Base-by-base conservation (phyloP, 2,113 vertebrate species). In the Oncorhynchus clarkii region DNA sequence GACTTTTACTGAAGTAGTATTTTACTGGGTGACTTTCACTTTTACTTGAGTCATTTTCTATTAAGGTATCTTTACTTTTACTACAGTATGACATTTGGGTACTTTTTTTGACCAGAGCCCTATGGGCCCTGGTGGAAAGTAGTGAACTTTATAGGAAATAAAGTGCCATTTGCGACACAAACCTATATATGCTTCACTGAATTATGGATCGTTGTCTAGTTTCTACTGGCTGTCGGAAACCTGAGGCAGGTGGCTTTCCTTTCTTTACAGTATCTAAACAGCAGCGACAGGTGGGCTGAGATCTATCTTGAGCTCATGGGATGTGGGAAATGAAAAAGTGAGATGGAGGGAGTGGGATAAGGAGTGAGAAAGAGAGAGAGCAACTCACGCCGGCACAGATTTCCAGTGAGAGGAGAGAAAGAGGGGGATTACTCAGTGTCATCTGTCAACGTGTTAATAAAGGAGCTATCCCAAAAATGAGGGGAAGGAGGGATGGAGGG, bases 401-500 rank as follows among this genome's bases (percentile, higher is more conserved):
- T 31, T 70, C 39, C 60, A 45, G 7, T 45, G 8, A 45, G 39
- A 45, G 39, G 39, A 45, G 39, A 45, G 39, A 45, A 45, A 2
- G 67, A 78, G 22, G 62, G 7, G 24, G 45, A 76, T 18, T 80
- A 65, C 73, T 68, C 64, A 72, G 51, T 75, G 64, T 51, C 64
- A 51, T 78, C 78, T 76, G 66, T 88, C 79, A 83, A 69, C 75
- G 26, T 31, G 72, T 77, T 86, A 83, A 86, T 86, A 83, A 85
- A 80, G 79, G 34, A 87, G 65, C 67, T 60, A 29, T 80, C 51
- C 75, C 70, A 83, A 78, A 77, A 67, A 76, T 78, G 70, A 82
- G 29, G 67, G 70, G 31, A 70, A 24, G 49, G 60, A 29, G 60
- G 59, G 5, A 31, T 1, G 29, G 31, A 31, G 31, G 54, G 5